Percentiles rank a stretch among this genome's conserved stretches.
Conservation (phyloP, 2,888 invertebrate species). For the Drosophila setosimentum region DNA sequence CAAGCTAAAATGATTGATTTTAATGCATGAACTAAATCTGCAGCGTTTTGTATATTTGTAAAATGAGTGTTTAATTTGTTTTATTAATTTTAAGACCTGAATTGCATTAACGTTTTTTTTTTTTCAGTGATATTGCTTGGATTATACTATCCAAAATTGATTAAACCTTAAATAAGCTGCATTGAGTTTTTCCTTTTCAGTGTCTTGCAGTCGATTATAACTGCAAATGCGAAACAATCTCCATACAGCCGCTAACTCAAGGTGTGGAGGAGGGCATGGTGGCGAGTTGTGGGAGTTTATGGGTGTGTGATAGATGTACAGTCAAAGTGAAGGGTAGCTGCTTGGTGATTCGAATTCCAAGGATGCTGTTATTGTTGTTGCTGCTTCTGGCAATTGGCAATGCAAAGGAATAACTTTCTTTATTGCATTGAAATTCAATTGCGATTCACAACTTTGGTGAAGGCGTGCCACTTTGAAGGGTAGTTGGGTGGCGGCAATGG, state of each 20-base stretch:
- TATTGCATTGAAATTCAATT: conserved; percentile 81
- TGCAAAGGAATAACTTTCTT: conserved; percentile 72
- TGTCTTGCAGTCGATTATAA: conserved; percentile 55
- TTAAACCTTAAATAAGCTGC: neutral
- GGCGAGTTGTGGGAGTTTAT: neutral
- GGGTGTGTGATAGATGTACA: neutral
- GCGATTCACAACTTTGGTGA: conserved; percentile 44
- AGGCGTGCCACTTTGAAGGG: neutral
- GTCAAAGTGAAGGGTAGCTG: conserved; percentile 7
- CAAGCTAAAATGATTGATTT: neutral
- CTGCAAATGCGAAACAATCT: conserved; percentile 60
- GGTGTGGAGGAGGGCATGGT: too few relatives aligned
- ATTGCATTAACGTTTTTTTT: neutral
- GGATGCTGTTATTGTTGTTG: conserved; percentile 23
- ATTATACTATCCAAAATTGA: neutral
- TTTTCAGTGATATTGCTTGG: neutral
- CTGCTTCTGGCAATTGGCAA: conserved; percentile 50
- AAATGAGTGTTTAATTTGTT: neutral
- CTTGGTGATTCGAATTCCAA: conserved; percentile 50
- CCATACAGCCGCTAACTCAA: neutral
- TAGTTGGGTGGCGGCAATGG: neutral
- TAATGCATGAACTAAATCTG: neutral
- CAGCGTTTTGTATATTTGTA: neutral
- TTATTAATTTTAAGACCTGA: neutral
- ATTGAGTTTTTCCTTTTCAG: conserved; percentile 9